These are phyloP conservation scores for Polietes domitor DNA, from an alignment of 2,888 invertebrate species.

Conservation along the genomic window DNA sequence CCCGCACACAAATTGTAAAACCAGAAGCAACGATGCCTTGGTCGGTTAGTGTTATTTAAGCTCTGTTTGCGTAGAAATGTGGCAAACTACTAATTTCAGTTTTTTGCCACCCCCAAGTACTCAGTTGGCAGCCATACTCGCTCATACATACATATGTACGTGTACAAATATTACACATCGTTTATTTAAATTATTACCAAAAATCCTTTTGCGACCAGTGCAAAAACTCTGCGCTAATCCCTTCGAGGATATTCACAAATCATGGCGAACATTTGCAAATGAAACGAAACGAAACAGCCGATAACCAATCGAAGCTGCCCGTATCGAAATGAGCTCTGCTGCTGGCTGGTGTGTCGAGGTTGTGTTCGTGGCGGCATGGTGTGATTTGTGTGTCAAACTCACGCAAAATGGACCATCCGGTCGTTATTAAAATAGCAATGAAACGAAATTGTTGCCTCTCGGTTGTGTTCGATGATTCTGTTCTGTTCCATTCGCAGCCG, in stretches of 20 bases:
- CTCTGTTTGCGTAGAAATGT: no score
- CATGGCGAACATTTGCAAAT: constrained; percentile 52
- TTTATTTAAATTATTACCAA: constrained; percentile 39
- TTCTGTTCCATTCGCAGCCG: constrained; percentile 38
- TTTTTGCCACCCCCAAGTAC: no score
- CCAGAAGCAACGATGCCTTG: no score
- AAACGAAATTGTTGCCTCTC: constrained; percentile 10
- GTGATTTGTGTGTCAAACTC: constrained; percentile 59
- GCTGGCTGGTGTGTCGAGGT: neutral
- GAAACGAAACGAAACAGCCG: constrained; percentile 53
- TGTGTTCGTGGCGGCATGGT: constrained; percentile 42
- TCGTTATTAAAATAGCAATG: constrained; percentile 43
- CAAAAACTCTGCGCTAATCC: constrained; percentile 47
- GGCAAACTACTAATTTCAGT: no score
- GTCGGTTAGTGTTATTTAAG: no score
- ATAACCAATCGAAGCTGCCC: constrained; percentile 56
- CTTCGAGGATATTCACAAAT: constrained; percentile 36
- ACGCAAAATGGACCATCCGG: constrained; percentile 43
- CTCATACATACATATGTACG: no score
- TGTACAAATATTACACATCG: constrained; percentile 24
- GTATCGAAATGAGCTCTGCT: neutral
- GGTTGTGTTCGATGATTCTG: neutral
- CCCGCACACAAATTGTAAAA: no score
- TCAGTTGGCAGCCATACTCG: no score
- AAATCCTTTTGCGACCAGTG: constrained; percentile 16